A percentile compares a stretch with the other conserved stretches of the same genome.
Evolutionary conservation across 30 jellyfish, hydroid and myxozoan species (phyloP).

Genomic region (Phacellophora camtschatica): DNA sequence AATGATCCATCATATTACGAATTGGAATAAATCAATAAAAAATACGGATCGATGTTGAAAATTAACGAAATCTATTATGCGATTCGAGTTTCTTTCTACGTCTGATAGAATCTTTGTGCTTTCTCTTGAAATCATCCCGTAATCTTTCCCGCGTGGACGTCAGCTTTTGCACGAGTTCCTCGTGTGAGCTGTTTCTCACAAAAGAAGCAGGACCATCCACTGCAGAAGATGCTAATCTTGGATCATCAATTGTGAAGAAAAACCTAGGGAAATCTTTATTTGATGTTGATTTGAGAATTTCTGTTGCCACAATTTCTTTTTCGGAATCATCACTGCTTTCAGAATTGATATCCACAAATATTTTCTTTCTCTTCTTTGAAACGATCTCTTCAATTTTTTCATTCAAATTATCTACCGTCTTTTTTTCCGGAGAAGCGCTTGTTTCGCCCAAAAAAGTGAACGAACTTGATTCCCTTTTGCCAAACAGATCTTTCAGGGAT

Average conservation of each 20-base stretch:
- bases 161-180: too few relatives aligned
- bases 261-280: not conserved
- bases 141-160: too few relatives aligned
- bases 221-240: not conserved
- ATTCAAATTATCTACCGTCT: not conserved
- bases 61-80: too few relatives aligned
- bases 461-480: not conserved
- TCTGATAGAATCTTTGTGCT: constrained; percentile 78
- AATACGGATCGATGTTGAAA: too few relatives aligned
- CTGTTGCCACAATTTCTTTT: not conserved
- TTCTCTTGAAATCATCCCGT: constrained; percentile 53
- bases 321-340: not conserved
- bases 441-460: not conserved
- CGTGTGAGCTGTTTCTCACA: too few relatives aligned
- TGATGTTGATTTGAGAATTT: not conserved
- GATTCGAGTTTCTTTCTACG: constrained; percentile 33
- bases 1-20: too few relatives aligned
- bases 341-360: not conserved
- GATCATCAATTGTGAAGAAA: not conserved
- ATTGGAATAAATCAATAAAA: too few relatives aligned
- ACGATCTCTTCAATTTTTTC: not conserved
- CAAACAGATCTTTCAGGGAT: constrained; percentile 42
- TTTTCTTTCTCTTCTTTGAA: not conserved
- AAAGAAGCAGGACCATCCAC: too few relatives aligned
- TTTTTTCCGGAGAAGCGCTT: not conserved